phyloP scores from a whole-genome alignment of 1,140 invertebrate genomes.

The Pseudomyrmex pallidus region DNA sequence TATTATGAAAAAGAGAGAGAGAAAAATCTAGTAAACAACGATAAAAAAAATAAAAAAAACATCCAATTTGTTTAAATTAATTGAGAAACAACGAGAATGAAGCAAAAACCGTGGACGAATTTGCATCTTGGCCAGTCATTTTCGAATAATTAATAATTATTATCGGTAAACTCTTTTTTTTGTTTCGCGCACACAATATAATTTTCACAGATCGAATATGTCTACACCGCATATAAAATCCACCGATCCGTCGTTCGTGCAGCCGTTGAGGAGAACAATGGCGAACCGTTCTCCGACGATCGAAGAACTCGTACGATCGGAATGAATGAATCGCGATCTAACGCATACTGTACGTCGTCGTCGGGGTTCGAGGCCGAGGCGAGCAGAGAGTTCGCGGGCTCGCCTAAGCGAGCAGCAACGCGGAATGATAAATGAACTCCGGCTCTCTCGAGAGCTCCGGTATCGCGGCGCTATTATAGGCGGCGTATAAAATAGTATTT shows the following conservation, averaged over 20 bases:
- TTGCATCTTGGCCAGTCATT: background rate
- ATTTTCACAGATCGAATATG: background rate
- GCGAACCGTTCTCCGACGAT: conserved; percentile 26
- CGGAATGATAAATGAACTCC: conserved; percentile 83
- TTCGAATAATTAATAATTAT: conserved; percentile 21
- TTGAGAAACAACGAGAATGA: background rate
- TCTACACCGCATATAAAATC: conserved; percentile 7
- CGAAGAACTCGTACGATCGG: conserved; percentile 64
- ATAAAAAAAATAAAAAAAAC: background rate
- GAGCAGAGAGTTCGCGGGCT: conserved; percentile 39
- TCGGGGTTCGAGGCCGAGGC: conserved; percentile 70
- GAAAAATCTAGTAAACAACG: background rate
- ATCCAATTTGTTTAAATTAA: background rate
- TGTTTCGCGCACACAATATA: background rate
- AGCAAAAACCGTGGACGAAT: background rate
- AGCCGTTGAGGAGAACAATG: conserved; percentile 36
- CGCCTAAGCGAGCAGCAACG: conserved; percentile 57
- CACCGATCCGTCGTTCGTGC: background rate
- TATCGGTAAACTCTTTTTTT: background rate
- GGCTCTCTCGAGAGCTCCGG: conserved; percentile 76
- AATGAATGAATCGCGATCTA: conserved; percentile 73
- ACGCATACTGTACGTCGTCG: conserved; percentile 68
- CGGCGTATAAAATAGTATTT: conserved; percentile 80
- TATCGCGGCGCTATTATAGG: conserved; percentile 83
- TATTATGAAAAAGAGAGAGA: background rate